A percentile compares a stretch with the other conserved stretches of the same genome.
phyloP scores from a whole-genome alignment of 2,797 vertebrate species.

The Lemur catta region DNA sequence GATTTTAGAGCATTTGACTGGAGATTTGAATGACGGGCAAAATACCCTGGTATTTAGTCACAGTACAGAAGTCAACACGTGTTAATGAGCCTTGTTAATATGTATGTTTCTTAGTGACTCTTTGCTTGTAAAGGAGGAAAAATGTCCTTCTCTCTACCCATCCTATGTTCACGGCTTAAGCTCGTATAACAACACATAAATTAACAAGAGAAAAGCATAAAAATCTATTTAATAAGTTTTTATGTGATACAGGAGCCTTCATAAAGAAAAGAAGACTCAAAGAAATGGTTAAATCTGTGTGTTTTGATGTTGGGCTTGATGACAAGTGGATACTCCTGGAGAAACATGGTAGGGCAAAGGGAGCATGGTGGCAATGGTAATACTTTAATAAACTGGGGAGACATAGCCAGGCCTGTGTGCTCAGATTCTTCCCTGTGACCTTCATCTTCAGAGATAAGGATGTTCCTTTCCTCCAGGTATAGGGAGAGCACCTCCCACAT shows the following conservation, averaged over 20 bases:
- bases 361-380: no score
- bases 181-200: neutral
- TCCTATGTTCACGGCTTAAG: neutral
- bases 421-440: neutral
- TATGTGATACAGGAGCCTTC: neutral
- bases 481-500: neutral
- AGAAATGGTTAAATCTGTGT: neutral
- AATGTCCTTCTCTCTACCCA: neutral
- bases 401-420: neutral
- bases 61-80: neutral
- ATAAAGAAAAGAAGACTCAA: neutral
- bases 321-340: neutral
- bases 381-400: neutral
- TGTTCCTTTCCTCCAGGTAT: neutral
- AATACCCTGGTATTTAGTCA: neutral
- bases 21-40: neutral
- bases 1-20: neutral
- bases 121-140: neutral
- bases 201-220: neutral
- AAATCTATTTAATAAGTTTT: neutral
- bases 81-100: neutral
- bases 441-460: neutral
- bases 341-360: neutral
- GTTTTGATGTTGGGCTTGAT: neutral
- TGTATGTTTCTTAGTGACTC: neutral